Base-by-base conservation (phyloP, 2,888 invertebrate genomes). In the Platycnemis pennipes region DNA sequence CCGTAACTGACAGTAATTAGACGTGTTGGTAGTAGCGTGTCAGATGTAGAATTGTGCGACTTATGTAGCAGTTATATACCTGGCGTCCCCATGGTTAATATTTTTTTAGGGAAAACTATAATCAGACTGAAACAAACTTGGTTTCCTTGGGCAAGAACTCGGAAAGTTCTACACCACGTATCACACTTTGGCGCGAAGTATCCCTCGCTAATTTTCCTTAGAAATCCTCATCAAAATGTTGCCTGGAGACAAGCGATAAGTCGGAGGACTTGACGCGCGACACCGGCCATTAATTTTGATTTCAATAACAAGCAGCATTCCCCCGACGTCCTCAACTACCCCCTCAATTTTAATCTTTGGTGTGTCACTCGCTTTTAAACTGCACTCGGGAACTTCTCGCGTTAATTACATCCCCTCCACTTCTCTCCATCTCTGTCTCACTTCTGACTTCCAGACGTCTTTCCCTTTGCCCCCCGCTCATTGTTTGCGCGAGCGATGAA, bases 361-460 rank as follows among this genome's bases (percentile, higher is more conserved):
- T 44, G 26, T 45, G 44, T 26, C 44, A 91, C 63, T 63, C 42
- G 8, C 63, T 26, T 91, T 91, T 63, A 44, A 91, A 44, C 91
- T 91, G 44, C 63, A 44, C n/a, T 63, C 31, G 42, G 69, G 37
- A 69, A 91, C 91, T 91, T 91, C 69, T 49, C 91, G 42, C 69
- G 44, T 91, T 63, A 69, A 63, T 91, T 91, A 63, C 44, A 37
- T 91, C 42, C 56, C 37, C 63, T 63, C 26, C 63, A 26, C 31
- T n/a, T 46, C 49, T 88, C 46, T 46, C 49, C 88, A n/a, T 88
- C 88, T 88, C 46, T 26, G 22, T 53, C 49, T n/a, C n/a, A 26
- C 37, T 13, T 8, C 53, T 49, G 49, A 8, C 22, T 19, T 53
- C 31, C 8, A 31, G 89, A 19, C 22, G 63, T 63, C 16, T 26